Conservation (phyloP, 2,113 vertebrate species). For the Macroglossus sobrinus region DNA sequence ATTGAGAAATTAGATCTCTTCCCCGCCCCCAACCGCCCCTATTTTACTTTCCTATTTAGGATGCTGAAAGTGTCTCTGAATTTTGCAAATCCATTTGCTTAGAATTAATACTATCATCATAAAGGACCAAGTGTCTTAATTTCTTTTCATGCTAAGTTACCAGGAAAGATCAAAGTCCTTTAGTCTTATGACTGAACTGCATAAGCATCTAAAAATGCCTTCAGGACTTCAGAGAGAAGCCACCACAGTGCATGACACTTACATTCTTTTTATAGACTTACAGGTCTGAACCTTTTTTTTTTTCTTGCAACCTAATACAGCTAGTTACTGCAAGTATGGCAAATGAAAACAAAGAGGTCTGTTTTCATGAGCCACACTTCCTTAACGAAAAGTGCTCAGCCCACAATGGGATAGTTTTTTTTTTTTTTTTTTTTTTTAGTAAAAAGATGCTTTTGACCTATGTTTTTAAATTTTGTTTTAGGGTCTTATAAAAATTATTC, state of each 20-base stretch:
- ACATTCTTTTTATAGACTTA: constrained; percentile 60
- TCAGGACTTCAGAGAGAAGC: constrained; percentile 64
- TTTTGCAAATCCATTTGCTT: constrained; percentile 40
- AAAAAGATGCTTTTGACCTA: constrained; percentile 23
- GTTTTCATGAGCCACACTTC: constrained; percentile 12
- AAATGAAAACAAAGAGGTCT: constrained; percentile 41
- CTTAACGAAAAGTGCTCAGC: neutral
- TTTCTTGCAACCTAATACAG: constrained; percentile 11
- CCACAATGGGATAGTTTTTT: neutral
- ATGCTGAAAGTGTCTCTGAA: neutral
- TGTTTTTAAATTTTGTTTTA: neutral
- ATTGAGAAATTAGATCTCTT: neutral
- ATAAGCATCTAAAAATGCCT: constrained; percentile 70
- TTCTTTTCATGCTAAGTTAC: constrained; percentile 68
- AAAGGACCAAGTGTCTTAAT: constrained; percentile 61
- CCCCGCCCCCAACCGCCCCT: too few relatives aligned
- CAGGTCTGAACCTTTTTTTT: constrained; percentile 2
- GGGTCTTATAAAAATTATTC: neutral
- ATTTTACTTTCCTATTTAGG: constrained; percentile 39
- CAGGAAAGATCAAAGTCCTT: constrained; percentile 68
- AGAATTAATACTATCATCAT: constrained; percentile 41
- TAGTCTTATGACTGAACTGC: constrained; percentile 65
- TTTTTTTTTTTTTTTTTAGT: neutral
- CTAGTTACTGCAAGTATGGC: neutral
- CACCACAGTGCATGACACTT: neutral